Evolutionary conservation across 2,797 vertebrate genomes (phyloP), one percentile per base, ranked within the genome.

Genomic region (Chanos chanos): DNA sequence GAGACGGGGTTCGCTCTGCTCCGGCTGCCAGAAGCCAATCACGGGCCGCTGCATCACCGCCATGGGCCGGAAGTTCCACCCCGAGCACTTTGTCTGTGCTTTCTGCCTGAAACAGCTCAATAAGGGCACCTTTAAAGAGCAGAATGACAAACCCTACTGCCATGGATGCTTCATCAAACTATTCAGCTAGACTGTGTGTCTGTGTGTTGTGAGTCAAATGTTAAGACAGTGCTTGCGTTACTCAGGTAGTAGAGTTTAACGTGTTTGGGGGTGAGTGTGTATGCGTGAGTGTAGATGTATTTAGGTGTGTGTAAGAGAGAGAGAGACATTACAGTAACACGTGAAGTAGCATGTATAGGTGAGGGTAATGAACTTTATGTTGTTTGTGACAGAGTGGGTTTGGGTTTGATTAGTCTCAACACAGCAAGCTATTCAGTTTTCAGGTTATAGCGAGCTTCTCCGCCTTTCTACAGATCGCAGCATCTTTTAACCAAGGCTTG

Each of bases 101-200:
- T 99, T 99, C 86, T 99, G 96, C 81, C 92, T 98, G 79, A 99
- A 98, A 78, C 96, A 98, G 72, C 96, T 98, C 77, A 99, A 99
- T 90, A 99, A 99, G 86, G 96, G 96, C 84, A 99, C 96, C 77
- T 99, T 99, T 83, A 98, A 99, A 81, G 96, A 99, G 88, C 96
- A 99, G 74, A 99, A 99, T 0, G 95, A 98, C 88, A 99, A 99
- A 80, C 96, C 96, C 5, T 99, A 99, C 88, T 99, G 96, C 77
- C 96, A 98, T 76, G 92, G 92, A 84, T 99, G 95, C 89, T 98
- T 98, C 68, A 64, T 98, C 77, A 99, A 98, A 86, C 93, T 99
- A 78, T 99, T 98, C 87, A 97, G 94, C 79, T 98, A 95, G 86
- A 63, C 31, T 19, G 25, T 25, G 5, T 37, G 28, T 2, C 7